A percentile compares a stretch with the other conserved stretches of the same genome.
phyloP scores from a whole-genome alignment of 2,113 vertebrate genomes.

The Paedocypris sp. region DNA sequence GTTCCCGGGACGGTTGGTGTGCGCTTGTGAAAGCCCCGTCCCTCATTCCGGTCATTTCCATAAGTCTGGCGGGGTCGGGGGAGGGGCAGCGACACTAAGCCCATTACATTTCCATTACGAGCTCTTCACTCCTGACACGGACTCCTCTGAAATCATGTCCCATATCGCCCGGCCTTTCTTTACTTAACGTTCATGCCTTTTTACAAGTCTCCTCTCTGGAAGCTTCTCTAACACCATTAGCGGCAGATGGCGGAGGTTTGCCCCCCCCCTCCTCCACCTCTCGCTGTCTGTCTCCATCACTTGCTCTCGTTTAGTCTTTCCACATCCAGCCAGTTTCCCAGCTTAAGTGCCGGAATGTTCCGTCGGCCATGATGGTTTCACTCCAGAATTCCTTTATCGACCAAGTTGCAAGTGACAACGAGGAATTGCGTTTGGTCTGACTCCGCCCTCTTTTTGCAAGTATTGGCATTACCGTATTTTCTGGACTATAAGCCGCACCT shows the following conservation, averaged over 20 bases:
- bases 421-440: too few species aligned
- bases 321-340: background rate
- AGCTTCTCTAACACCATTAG: slow-evolving; percentile 41
- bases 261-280: slow-evolving; percentile 11
- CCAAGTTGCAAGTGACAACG: too few species aligned
- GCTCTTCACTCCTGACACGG: slow-evolving; percentile 61
- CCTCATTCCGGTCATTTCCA: slow-evolving; percentile 45
- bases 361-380: too few species aligned
- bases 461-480: too few species aligned
- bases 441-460: too few species aligned
- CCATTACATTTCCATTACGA: slow-evolving; percentile 69
- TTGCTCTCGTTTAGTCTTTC: background rate
- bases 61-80: slow-evolving; percentile 36
- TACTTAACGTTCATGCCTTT: slow-evolving; percentile 41
- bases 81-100: slow-evolving; percentile 65
- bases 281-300: background rate
- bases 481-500: too few species aligned
- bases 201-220: slow-evolving; percentile 33
- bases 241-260: slow-evolving; percentile 42
- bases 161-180: slow-evolving; percentile 35
- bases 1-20: too few species aligned
- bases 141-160: slow-evolving; percentile 42
- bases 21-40: slow-evolving; percentile 47
- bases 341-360: slow-evolving; percentile 44
- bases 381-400: too few species aligned